Conservation (phyloP, 2,113 vertebrate genomes). For the Phrynosoma blainvillii region DNA sequence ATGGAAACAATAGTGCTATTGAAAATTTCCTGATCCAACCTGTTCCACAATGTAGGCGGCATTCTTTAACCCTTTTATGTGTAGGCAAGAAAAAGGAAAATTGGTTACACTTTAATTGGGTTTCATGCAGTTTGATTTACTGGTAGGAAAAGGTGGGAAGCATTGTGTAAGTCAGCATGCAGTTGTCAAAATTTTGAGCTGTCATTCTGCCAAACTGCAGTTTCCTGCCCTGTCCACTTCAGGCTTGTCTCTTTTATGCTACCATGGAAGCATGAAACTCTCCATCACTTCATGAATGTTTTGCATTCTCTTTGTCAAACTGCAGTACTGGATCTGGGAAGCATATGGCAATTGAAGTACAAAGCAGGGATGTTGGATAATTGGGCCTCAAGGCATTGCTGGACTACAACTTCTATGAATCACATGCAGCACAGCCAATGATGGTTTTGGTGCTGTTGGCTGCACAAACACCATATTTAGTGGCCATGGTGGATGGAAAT, state of each 20-base stretch:
- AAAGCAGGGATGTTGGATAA: no score
- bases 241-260: neutral
- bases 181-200: neutral
- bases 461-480: no score
- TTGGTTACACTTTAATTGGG: neutral
- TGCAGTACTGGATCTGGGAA: neutral
- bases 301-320: neutral
- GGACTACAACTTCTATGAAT: no score
- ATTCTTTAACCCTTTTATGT: conserved; percentile 6
- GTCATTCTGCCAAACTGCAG: neutral
- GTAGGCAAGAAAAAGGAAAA: conserved; percentile 8
- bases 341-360: neutral
- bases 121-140: neutral
- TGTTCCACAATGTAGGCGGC: neutral
- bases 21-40: neutral
- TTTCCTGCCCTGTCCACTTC: neutral
- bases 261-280: neutral
- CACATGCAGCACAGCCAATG: no score
- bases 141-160: neutral
- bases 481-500: no score
- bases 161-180: neutral
- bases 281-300: neutral
- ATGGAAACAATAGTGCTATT: neutral
- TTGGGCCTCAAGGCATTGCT: no score
- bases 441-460: no score